phyloP scores from a whole-genome alignment of 2,888 invertebrate species.

The Ennomos fuscantarius region DNA sequence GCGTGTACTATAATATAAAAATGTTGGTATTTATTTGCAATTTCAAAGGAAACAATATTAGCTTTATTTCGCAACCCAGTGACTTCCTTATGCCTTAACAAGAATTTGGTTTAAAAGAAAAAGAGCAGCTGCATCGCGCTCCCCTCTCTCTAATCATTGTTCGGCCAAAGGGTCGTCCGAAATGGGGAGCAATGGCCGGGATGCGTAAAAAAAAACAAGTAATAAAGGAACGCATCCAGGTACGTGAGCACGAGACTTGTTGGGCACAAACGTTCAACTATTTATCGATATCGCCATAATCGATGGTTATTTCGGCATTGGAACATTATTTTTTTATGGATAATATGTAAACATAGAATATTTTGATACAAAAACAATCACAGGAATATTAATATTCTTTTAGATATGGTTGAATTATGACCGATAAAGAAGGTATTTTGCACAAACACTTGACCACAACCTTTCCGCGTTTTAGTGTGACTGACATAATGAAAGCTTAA shows the following conservation, averaged over 20 bases:
- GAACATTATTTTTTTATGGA: conserved; percentile 4
- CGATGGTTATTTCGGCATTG: not conserved
- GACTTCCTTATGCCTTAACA: conserved; percentile 55
- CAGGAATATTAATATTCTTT: conserved; percentile 7
- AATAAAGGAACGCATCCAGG: conserved; percentile 71
- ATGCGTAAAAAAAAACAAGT: conserved; percentile 61
- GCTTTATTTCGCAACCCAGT: conserved; percentile 62
- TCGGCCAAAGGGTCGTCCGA: conserved; percentile 77
- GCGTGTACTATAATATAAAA: conserved; percentile 7
- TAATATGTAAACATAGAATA: not conserved
- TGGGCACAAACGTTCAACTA: conserved; percentile 23
- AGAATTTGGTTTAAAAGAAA: conserved; percentile 67
- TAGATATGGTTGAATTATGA: not conserved
- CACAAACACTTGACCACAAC: not conserved
- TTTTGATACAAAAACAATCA: conserved; percentile 13
- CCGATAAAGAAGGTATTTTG: conserved; percentile 6
- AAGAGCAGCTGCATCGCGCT: conserved; percentile 80
- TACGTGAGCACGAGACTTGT: conserved; percentile 53
- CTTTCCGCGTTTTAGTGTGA: conserved; percentile 1
- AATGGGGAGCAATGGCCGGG: conserved; percentile 75
- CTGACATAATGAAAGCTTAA: conserved; percentile 2
- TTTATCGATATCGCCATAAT: conserved; percentile 19
- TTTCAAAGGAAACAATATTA: conserved; percentile 41
- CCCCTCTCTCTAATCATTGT: conserved; percentile 79
- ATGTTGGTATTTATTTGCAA: conserved; percentile 1